phyloP scores from a whole-genome alignment of 2,888 invertebrate species.

The Caprella mutica region DNA sequence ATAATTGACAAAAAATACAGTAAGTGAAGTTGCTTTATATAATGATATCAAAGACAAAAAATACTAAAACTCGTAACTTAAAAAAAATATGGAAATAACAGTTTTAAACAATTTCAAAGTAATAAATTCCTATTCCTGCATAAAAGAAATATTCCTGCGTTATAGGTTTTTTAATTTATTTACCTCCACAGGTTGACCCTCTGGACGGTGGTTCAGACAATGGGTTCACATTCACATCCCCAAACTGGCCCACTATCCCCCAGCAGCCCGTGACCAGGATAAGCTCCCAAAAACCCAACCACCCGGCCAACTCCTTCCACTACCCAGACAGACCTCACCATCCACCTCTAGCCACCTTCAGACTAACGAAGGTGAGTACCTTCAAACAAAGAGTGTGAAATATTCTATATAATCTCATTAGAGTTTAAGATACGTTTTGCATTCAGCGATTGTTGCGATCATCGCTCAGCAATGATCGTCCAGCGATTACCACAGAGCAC shows the following conservation, averaged over 20 bases:
- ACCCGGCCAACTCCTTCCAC: conserved; percentile 88
- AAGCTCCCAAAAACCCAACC: conserved; percentile 75
- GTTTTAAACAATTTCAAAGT: too few relatives aligned
- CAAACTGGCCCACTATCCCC: conserved; percentile 86
- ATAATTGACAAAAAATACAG: too few relatives aligned
- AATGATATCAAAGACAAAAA: too few relatives aligned
- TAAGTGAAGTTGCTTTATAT: too few relatives aligned
- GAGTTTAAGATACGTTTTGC: too few relatives aligned
- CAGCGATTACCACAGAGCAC: too few relatives aligned
- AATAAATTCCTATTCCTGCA: background rate
- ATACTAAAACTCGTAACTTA: too few relatives aligned
- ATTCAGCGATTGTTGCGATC: too few relatives aligned
- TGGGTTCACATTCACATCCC: conserved; percentile 92
- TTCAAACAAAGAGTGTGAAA: too few relatives aligned
- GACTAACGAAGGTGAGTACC: conserved; percentile 68
- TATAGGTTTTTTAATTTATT: background rate
- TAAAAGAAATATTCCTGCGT: background rate
- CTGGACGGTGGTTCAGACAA: conserved; percentile 89
- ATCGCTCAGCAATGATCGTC: too few relatives aligned
- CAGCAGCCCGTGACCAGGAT: conserved; percentile 78
- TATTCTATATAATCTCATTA: too few relatives aligned
- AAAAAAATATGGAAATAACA: too few relatives aligned
- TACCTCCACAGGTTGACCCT: conserved; percentile 59
- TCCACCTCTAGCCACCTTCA: conserved; percentile 80
- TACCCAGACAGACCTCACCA: conserved; percentile 77